A percentile compares a stretch with the other conserved stretches of the same genome.
Evolutionary conservation across 2,113 vertebrate genomes (phyloP).

Genomic region (Pelusios castaneus): DNA sequence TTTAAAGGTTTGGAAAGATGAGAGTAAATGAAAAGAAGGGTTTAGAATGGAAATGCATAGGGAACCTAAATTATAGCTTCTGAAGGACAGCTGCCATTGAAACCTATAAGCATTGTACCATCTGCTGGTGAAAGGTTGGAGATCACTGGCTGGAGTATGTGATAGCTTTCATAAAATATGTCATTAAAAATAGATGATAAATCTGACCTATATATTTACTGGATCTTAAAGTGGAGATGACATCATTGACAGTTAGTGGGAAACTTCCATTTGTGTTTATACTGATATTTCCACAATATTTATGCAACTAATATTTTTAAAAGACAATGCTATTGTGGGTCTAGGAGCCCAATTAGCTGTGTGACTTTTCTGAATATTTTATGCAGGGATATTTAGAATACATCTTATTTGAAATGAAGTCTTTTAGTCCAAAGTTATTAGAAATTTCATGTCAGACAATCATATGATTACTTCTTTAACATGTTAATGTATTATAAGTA

Average conservation of each 20-base stretch:
- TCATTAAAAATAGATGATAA: conserved; percentile 27
- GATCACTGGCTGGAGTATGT: not conserved
- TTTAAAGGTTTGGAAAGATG: conserved; percentile 66
- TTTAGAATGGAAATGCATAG: conserved; percentile 63
- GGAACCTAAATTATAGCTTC: conserved; percentile 64
- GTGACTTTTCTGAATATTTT: not conserved
- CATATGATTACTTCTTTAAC: conserved; percentile 12
- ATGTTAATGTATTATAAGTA: conserved; percentile 47
- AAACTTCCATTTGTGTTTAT: conserved; percentile 39
- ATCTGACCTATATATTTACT: conserved; percentile 26
- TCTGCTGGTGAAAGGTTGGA: too few relatives aligned
- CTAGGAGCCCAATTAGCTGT: conserved; percentile 16
- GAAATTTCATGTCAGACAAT: conserved; percentile 3
- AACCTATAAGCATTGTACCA: too few relatives aligned
- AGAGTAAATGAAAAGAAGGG: conserved; percentile 55
- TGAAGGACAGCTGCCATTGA: too few relatives aligned
- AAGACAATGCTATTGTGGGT: not conserved
- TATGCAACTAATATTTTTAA: conserved; percentile 25
- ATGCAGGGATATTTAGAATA: not conserved
- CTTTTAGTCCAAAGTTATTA: conserved; percentile 28
- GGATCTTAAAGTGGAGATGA: conserved; percentile 40
- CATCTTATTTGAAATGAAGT: not conserved
- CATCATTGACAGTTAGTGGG: conserved; percentile 17
- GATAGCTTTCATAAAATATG: conserved; percentile 4
- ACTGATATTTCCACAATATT: conserved; percentile 40